A percentile compares a stretch with the other conserved stretches of the same genome.
Evolutionary conservation across 2,113 vertebrate genomes (phyloP).

Genomic region (Catharus bicknelli): DNA sequence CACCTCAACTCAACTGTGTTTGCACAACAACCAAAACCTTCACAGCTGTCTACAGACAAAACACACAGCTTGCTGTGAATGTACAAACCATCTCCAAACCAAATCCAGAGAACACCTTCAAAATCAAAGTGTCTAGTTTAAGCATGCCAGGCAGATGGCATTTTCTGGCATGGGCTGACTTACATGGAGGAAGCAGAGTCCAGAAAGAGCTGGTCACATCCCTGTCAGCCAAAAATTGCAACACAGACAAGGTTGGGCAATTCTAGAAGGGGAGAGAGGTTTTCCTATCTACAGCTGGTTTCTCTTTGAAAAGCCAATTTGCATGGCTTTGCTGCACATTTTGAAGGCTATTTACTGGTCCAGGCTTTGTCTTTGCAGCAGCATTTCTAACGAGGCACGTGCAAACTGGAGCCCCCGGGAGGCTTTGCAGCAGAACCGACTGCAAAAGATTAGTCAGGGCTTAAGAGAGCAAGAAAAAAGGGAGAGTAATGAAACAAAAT

Average conservation of each 20-base stretch:
- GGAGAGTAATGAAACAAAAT: slow-evolving; percentile 26
- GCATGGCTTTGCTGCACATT: background rate
- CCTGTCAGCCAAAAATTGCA: background rate
- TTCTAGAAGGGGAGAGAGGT: background rate
- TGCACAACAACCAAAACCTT: background rate
- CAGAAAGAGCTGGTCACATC: background rate
- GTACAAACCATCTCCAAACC: background rate
- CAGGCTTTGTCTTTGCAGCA: slow-evolving; percentile 34
- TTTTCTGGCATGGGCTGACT: background rate
- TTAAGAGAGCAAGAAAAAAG: slow-evolving; percentile 7
- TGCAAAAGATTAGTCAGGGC: slow-evolving; percentile 49
- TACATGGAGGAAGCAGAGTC: background rate
- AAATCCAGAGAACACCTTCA: background rate
- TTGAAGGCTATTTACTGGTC: background rate
- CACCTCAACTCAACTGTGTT: background rate
- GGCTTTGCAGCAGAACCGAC: slow-evolving; percentile 37
- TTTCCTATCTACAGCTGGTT: background rate
- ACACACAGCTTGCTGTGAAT: rapidly evolving
- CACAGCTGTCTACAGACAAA: background rate
- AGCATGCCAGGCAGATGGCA: background rate
- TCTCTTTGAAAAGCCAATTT: background rate
- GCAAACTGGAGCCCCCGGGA: background rate
- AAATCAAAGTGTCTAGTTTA: background rate
- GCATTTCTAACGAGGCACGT: slow-evolving; percentile 3
- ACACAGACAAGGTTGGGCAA: rapidly evolving